Evolutionary conservation across 2,888 invertebrate genomes (phyloP).

Genomic region (Drosophila koepferae): DNA sequence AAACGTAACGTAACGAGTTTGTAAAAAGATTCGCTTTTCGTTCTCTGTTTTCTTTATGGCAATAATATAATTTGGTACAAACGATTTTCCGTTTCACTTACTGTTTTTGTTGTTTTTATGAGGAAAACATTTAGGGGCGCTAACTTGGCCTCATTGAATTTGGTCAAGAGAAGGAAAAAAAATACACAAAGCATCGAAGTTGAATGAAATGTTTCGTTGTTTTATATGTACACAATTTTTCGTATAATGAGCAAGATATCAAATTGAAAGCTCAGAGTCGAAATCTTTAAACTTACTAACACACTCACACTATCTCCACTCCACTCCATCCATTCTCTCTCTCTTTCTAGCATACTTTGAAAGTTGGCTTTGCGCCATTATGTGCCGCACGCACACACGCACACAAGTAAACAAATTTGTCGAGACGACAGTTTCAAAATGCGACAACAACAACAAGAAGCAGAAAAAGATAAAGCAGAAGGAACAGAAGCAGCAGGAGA

Average conservation of each 20-base stretch:
- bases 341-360: conserved; percentile 4
- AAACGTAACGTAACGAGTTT: conserved; percentile 51
- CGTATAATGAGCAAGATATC: conserved; percentile 58
- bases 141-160: conserved; percentile 51
- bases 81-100: conserved; percentile 42
- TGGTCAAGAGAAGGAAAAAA: not conserved
- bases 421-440: conserved; percentile 59
- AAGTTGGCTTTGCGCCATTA: conserved; percentile 53
- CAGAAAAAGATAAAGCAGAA: not conserved
- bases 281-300: conserved; percentile 6
- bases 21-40: conserved; percentile 45
- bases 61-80: conserved; percentile 74
- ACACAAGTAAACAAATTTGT: conserved; percentile 72
- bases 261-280: conserved; percentile 26
- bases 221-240: conserved; percentile 48
- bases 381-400: conserved; percentile 52
- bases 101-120: conserved; percentile 20
- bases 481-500: conserved; percentile 3
- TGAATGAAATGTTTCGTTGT: conserved; percentile 55
- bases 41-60: conserved; percentile 48
- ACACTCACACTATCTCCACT: not conserved
- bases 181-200: conserved; percentile 1
- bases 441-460: conserved; percentile 26
- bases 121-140: conserved; percentile 47
- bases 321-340: not conserved